These are phyloP conservation scores for Palythoa grandis DNA, from an alignment of 92 coral and sea anemone species.

Conservation along the genomic window DNA sequence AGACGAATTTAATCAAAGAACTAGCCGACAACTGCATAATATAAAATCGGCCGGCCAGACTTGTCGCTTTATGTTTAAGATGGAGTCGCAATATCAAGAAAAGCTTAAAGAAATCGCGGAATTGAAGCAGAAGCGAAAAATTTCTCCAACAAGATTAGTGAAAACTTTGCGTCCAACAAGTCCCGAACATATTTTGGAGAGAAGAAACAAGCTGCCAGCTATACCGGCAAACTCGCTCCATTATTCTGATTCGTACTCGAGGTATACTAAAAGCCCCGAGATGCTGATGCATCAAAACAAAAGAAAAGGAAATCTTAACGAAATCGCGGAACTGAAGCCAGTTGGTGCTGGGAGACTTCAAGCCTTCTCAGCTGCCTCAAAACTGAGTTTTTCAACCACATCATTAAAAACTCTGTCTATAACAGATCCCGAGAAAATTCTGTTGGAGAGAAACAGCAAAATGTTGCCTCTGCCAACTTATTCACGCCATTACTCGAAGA, in stretches of 20 bases:
- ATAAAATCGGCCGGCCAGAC: no score
- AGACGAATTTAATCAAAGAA: constrained; percentile 50
- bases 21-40: constrained; percentile 51
- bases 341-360: constrained; percentile 20
- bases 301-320: not conserved
- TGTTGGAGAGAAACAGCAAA: not conserved
- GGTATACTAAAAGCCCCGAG: not conserved
- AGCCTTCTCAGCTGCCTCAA: not conserved
- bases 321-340: not conserved
- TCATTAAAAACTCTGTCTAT: constrained; percentile 1
- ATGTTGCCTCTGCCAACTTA: not conserved
- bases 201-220: not conserved
- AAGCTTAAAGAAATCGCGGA: no score
- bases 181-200: not conserved
- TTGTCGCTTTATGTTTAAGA: no score
- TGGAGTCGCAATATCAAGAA: no score
- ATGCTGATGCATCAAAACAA: constrained; percentile 55
- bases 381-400: not conserved
- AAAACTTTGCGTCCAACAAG: not conserved
- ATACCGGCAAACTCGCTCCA: not conserved
- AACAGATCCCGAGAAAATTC: not conserved
- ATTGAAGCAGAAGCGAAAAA: no score
- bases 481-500: constrained; percentile 1
- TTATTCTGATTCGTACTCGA: not conserved
- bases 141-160: no score